A percentile compares a stretch with the other conserved stretches of the same genome.
These are phyloP conservation scores for Bilobella aurantiaca DNA, from an alignment of 1,140 invertebrate species.

Conservation along the genomic window DNA sequence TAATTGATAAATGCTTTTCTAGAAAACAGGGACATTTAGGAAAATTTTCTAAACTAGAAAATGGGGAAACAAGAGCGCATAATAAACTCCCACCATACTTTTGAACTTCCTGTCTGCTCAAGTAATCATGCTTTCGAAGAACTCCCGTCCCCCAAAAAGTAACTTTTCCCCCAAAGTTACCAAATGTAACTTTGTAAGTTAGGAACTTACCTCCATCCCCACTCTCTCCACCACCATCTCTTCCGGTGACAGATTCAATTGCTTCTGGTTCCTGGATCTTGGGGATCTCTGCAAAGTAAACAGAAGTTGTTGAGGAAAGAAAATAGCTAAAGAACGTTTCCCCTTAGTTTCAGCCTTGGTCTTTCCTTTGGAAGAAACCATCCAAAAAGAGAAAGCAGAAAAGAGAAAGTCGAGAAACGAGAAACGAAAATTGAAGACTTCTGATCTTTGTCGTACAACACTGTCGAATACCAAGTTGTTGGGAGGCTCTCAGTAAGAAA, in stretches of 20 bases:
- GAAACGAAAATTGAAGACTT: not conserved
- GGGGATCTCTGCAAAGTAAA: conserved; percentile 34
- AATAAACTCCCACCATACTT: no score
- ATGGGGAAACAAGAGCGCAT: no score
- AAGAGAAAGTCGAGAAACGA: not conserved
- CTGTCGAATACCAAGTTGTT: no score
- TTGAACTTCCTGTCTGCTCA: not conserved
- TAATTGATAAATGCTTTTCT: not conserved
- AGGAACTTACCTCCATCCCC: conserved; percentile 26
- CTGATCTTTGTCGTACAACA: no score
- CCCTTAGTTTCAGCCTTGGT: no score
- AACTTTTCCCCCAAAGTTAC: no score
- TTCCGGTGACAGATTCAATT: conserved; percentile 30
- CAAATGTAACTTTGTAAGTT: no score
- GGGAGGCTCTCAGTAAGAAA: no score
- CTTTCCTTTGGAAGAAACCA: not conserved
- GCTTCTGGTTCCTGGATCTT: conserved; percentile 34
- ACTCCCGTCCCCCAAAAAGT: not conserved
- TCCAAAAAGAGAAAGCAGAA: not conserved
- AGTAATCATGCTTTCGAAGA: not conserved
- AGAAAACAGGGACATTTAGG: not conserved
- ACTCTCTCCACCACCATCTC: conserved; percentile 17
- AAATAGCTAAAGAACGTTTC: no score
- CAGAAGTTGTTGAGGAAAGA: no score
- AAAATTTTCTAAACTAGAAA: not conserved